phyloP scores from a whole-genome alignment of 2,797 vertebrate species.

The Gymnoscopelus microlampas region DNA sequence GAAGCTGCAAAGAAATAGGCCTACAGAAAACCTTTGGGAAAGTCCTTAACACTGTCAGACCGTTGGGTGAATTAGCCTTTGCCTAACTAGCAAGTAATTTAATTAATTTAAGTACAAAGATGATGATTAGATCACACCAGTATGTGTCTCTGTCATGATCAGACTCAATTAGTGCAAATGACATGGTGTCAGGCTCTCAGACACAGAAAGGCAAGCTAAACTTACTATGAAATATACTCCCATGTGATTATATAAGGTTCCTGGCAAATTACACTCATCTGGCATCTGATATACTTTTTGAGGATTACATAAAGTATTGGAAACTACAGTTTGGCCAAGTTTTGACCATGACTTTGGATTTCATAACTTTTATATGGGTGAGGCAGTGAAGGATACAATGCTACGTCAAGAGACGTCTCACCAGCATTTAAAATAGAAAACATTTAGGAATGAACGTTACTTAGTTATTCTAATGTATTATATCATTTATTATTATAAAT shows the following conservation, averaged over 20 bases:
- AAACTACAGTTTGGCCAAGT: background rate
- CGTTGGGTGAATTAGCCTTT: background rate
- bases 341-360: background rate
- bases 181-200: slow-evolving; percentile 6
- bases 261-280: background rate
- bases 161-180: slow-evolving; percentile 20
- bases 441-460: too few species aligned
- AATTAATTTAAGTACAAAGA: slow-evolving; percentile 48
- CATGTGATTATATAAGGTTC: background rate
- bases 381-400: background rate
- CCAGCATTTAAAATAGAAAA: too few species aligned
- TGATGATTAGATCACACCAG: slow-evolving; percentile 14
- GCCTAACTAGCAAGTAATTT: slow-evolving; percentile 37
- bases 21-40: slow-evolving; percentile 19
- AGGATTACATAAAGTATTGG: background rate
- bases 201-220: slow-evolving; percentile 15
- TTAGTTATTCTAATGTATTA: background rate
- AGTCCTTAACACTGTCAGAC: slow-evolving; percentile 4
- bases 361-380: background rate
- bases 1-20: slow-evolving; percentile 19
- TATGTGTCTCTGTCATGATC: slow-evolving; percentile 1
- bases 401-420: background rate
- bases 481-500: background rate
- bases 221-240: background rate
- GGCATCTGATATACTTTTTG: background rate